phyloP scores from a whole-genome alignment of 2,113 vertebrate species.

The Peromyscus maniculatus region DNA sequence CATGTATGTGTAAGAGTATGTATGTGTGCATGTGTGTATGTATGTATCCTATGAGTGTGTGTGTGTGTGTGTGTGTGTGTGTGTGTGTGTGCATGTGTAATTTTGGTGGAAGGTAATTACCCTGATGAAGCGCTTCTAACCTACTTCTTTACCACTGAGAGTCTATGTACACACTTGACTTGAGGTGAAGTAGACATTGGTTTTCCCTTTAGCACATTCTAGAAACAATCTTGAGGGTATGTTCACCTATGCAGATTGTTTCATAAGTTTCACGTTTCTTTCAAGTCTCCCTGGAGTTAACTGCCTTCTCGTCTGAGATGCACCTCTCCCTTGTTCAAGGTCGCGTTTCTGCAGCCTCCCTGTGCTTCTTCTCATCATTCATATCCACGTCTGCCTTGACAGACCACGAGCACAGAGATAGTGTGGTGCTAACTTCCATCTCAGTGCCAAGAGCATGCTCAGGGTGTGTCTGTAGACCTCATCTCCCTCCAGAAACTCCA shows the following conservation, averaged over 20 bases:
- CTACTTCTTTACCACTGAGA: neutral
- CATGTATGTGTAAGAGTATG: neutral
- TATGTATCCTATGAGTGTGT: neutral
- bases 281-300: slow-evolving; percentile 25
- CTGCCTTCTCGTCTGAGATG: neutral
- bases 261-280: slow-evolving; percentile 47
- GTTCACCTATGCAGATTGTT: neutral
- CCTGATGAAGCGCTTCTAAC: slow-evolving; percentile 9
- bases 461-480: neutral
- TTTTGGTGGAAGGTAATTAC: slow-evolving; percentile 18
- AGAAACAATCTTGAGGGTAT: slow-evolving; percentile 45
- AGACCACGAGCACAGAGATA: neutral
- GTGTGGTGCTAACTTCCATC: neutral
- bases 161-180: slow-evolving; percentile 10
- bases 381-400: slow-evolving; percentile 9
- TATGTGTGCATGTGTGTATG: neutral
- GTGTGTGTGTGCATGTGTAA: neutral
- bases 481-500: neutral
- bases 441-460: neutral
- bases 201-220: slow-evolving; percentile 45
- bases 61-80: neutral
- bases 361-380: neutral
- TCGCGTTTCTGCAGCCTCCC: neutral
- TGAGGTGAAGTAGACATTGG: neutral
- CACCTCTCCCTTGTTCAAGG: neutral